Base-by-base conservation (phyloP, 2,888 invertebrate genomes). In the Agrochola macilenta region DNA sequence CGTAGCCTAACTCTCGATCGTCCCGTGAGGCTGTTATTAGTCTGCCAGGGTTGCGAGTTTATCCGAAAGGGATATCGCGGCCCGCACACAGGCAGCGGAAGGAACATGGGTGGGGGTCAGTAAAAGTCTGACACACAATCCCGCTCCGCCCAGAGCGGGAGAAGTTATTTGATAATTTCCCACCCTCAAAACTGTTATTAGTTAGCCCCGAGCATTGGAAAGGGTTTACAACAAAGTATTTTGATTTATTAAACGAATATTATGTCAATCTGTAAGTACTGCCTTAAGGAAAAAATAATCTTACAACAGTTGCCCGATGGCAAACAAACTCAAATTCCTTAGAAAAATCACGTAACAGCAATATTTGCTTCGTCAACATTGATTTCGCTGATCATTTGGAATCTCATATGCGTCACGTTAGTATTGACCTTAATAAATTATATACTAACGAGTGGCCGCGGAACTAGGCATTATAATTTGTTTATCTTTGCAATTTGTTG, bases 321-420 rank as follows among this genome's bases (percentile, higher is more conserved):
- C 58, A 74, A 70, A 73, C 30, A 78, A 52, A 63, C n/a, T 52
- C 17, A 26, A 71, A 71, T 74, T 78, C 68, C 63, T 2, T 43
- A 74, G 74, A 78, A 82, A 76, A 70, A 82, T 60, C 82, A 82
- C 82, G 83, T 82, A 74, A n/a, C 1, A 23, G 35, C 12, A 30
- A 30, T 65, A 30, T 76, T 81, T 35, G 64, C 65, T 69, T 58
- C 23, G 61, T 70, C 61, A 78, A 82, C 73, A 82, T 77, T 69
- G 69, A 65, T 65, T 66, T 60, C 30, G 73, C 78, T 74, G 82
- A 66, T n/a, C 69, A 11, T 58, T 71, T 11, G 58, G 58, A 78
- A 78, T 70, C 43, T 43, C n/a, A 12, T 12, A 71, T 60, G 74
- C 60, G 78, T 78, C 78, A 82, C n/a, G 1, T 66, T 30, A 30